Percentiles rank a stretch among this genome's conserved stretches.
phyloP scores from a whole-genome alignment of 2,888 invertebrate genomes.

The Monochamus alternatus region DNA sequence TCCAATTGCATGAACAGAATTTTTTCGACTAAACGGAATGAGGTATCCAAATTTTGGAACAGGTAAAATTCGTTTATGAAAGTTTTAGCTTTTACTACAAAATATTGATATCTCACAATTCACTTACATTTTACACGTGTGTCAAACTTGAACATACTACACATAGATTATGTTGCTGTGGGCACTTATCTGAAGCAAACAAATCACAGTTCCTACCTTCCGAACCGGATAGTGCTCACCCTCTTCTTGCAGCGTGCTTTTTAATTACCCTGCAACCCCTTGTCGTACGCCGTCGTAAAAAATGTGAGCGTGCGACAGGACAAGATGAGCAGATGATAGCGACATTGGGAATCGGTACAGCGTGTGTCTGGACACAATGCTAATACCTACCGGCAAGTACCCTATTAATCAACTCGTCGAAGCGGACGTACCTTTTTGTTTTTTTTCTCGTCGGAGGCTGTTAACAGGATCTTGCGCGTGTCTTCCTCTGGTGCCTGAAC shows the following conservation, averaged over 20 bases:
- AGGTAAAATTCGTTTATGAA: too few relatives aligned
- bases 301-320: slow-evolving; percentile 56
- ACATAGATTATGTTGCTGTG: too few relatives aligned
- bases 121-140: too few relatives aligned
- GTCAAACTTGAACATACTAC: too few relatives aligned
- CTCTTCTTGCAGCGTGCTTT: slow-evolving; percentile 27
- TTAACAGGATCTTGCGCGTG: slow-evolving; percentile 16
- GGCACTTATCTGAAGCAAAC: too few relatives aligned
- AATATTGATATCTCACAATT: too few relatives aligned
- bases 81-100: too few relatives aligned
- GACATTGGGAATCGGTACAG: slow-evolving; percentile 61
- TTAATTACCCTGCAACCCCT: slow-evolving; percentile 55
- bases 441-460: slow-evolving; percentile 21
- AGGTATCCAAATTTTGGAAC: too few relatives aligned
- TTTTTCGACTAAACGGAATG: too few relatives aligned
- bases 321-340: slow-evolving; percentile 66
- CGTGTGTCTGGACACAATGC: slow-evolving; percentile 62
- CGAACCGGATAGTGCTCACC: background rate
- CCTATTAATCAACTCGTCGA: slow-evolving; percentile 60
- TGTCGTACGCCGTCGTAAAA: slow-evolving; percentile 61
- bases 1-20: too few relatives aligned
- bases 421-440: slow-evolving; percentile 22
- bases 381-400: slow-evolving; percentile 49
- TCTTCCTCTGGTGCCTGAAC: slow-evolving; percentile 5
- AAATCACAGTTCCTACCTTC: background rate